A percentile compares a stretch with the other conserved stretches of the same genome.
Evolutionary conservation across 1,140 invertebrate genomes (phyloP).

Genomic region (Batillaria attramentaria): DNA sequence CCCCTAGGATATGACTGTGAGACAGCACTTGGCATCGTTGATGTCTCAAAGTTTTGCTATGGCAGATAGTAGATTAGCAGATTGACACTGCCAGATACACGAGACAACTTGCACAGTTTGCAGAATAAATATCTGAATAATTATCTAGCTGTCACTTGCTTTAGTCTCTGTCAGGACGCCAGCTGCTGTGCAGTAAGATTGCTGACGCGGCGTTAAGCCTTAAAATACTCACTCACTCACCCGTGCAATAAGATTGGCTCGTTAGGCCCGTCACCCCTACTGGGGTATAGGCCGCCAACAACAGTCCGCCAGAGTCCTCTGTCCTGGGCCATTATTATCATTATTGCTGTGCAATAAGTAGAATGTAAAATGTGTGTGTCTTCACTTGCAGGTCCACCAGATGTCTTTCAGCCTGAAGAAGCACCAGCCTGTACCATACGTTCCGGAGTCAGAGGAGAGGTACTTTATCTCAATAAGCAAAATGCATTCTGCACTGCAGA

Average conservation of each 20-base stretch:
- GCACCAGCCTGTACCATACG: not conserved
- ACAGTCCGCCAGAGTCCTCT: too few relatives aligned
- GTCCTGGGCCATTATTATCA: too few relatives aligned
- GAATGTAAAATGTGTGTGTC: not conserved
- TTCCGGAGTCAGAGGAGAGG: not conserved
- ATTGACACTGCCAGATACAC: too few relatives aligned
- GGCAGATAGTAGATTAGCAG: too few relatives aligned
- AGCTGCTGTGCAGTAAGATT: not conserved
- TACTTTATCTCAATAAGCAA: not conserved
- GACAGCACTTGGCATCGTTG: too few relatives aligned
- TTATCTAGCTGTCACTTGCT: not conserved
- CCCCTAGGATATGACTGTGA: too few relatives aligned
- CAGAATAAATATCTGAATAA: too few relatives aligned
- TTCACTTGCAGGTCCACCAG: conserved; percentile 16
- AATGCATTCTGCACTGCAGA: not conserved
- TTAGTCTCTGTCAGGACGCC: conserved; percentile 15
- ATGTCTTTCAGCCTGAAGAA: conserved; percentile 8
- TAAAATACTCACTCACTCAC: too few relatives aligned
- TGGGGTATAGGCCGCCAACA: too few relatives aligned
- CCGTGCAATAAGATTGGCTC: not conserved
- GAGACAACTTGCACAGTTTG: too few relatives aligned
- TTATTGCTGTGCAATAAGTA: not conserved
- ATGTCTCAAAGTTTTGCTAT: too few relatives aligned
- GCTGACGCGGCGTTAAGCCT: too few relatives aligned
- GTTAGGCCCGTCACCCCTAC: not conserved